A percentile compares a stretch with the other conserved stretches of the same genome.
Evolutionary conservation across 2,113 vertebrate species (phyloP).

Genomic region (Oenanthe oenanthe): DNA sequence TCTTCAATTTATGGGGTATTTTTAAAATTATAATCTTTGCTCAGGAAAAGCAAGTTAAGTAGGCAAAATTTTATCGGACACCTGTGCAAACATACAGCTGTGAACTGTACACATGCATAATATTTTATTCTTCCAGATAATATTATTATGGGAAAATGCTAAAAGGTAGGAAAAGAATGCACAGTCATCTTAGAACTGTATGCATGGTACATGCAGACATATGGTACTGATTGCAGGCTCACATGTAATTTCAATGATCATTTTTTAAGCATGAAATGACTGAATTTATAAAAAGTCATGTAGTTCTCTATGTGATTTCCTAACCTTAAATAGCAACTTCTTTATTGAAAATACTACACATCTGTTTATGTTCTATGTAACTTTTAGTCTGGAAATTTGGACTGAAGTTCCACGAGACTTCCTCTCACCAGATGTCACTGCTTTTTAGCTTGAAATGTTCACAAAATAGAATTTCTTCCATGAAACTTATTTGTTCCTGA

Average conservation of each 20-base stretch:
- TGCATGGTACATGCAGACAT: background rate
- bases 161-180: background rate
- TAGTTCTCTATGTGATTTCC: background rate
- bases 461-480: background rate
- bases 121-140: background rate
- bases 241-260: background rate
- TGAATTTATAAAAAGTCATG: background rate
- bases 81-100: background rate
- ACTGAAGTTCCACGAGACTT: background rate
- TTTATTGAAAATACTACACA: background rate
- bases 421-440: background rate
- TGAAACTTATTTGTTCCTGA: background rate
- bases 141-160: background rate
- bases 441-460: background rate
- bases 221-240: background rate
- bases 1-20: background rate
- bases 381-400: background rate
- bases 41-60: background rate
- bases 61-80: background rate
- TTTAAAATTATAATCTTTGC: background rate
- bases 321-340: background rate
- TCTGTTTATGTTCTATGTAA: background rate
- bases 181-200: background rate
- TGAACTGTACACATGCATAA: background rate
- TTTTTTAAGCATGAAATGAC: background rate